Evolutionary conservation across 2,888 invertebrate genomes (phyloP).

Genomic region (Dryobota labecula): DNA sequence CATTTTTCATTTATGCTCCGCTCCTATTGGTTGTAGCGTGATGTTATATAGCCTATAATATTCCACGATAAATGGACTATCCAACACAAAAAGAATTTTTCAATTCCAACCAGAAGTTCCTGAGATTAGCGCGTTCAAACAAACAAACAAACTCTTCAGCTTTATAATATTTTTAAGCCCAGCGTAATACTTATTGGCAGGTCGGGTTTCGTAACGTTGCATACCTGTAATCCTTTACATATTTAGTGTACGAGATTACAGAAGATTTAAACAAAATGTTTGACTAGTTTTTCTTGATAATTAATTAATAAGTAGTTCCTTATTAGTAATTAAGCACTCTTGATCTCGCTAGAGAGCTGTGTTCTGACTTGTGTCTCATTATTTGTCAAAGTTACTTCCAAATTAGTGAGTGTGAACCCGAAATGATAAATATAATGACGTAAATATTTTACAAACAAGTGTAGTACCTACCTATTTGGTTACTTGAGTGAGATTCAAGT

Average conservation of each 20-base stretch:
- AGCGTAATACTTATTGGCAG: not conserved
- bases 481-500: not conserved
- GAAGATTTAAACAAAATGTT: not conserved
- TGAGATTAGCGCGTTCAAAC: too few species aligned
- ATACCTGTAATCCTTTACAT: not conserved
- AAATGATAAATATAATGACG: not conserved
- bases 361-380: not conserved
- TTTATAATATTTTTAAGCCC: not conserved
- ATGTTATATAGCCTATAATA: too few species aligned
- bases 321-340: not conserved
- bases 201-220: too few species aligned
- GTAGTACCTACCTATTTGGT: not conserved
- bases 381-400: not conserved
- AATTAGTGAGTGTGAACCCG: not conserved
- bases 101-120: too few species aligned
- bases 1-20: too few species aligned
- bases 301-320: not conserved
- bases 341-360: not conserved
- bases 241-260: not conserved
- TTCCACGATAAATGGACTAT: too few species aligned
- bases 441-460: not conserved
- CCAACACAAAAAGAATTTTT: too few species aligned
- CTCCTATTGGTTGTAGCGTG: too few species aligned
- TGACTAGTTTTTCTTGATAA: not conserved
- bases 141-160: too few species aligned